Conservation (phyloP, 2,113 vertebrate species). For the Verasper variegatus region DNA sequence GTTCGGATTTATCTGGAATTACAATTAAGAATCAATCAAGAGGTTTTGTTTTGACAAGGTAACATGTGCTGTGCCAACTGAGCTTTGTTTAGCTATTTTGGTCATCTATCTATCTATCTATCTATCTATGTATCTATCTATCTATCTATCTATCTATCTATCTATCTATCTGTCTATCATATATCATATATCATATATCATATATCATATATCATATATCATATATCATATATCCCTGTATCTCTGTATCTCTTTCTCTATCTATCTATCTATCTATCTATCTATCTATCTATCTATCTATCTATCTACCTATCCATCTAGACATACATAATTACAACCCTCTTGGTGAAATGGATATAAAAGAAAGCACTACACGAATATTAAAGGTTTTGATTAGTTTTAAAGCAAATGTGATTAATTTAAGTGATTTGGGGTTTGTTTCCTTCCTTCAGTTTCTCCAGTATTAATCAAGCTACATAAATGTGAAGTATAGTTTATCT, state of each 20-base stretch:
- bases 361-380: background rate
- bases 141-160: too few species aligned
- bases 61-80: too few species aligned
- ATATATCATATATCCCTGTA: too few species aligned
- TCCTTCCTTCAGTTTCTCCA: background rate
- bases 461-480: background rate
- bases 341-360: background rate
- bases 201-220: background rate
- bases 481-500: background rate
- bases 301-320: background rate
- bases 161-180: too few species aligned
- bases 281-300: too few species aligned
- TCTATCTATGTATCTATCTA: too few species aligned
- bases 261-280: too few species aligned
- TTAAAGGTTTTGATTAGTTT: background rate
- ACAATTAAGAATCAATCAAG: constrained; percentile 28
- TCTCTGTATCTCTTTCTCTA: too few species aligned
- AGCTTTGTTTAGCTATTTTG: too few species aligned
- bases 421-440: background rate
- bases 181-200: background rate
- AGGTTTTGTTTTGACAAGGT: constrained; percentile 36
- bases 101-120: too few species aligned
- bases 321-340: background rate
- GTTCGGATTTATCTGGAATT: constrained; percentile 40
- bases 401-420: background rate